Base-by-base conservation (phyloP, 2,113 vertebrate genomes). In the Psittacus erithacus region DNA sequence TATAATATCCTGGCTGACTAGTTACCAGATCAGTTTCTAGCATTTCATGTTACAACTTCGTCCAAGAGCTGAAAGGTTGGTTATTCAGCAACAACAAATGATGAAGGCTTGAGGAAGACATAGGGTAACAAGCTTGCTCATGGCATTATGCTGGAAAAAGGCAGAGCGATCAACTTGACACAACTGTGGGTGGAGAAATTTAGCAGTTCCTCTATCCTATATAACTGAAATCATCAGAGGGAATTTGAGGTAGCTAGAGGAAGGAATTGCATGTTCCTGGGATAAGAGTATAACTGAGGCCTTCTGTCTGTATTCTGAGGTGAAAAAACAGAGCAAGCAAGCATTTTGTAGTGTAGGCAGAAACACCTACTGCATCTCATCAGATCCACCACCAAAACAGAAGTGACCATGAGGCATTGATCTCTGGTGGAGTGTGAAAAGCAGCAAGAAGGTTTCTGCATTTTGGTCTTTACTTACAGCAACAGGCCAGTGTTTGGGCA, bases 401-500 rank as follows among this genome's bases (percentile, higher is more conserved):
- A 55, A 60, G 7, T 4, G 71, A 63, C 16, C 13, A 27, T 2
- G 12, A 87, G 14, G 52, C 38, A 69, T 0, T 1, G 2, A 52
- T 24, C 46, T 18, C 33, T 11, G 14, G 12, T 0, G 65, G 8
- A 52, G 28, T 7, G 11, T 7, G 89, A 68, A 89, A 84, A 49
- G 24, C 62, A 89, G 22, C 52, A 84, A 60, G 33, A 35, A 75
- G n/a, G 33, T 64, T 88, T 75, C 39, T 85, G 23, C 31, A 13
- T 35, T 84, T 78, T 63, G 38, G n/a, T 53, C 52, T 69, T 82
- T 69, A 20, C 41, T 86, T 62, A 19, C 3, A 73, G 80, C 88
- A 91, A 96, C 62, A 84, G 80, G 83, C 69, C 44, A 65, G 28
- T 7, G 52, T 75, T 44, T 68, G 52, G 55, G 50, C 82, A 88